These are phyloP conservation scores for Pollicipes pollicipes DNA, from an alignment of 1,140 invertebrate genomes.

Conservation along the genomic window DNA sequence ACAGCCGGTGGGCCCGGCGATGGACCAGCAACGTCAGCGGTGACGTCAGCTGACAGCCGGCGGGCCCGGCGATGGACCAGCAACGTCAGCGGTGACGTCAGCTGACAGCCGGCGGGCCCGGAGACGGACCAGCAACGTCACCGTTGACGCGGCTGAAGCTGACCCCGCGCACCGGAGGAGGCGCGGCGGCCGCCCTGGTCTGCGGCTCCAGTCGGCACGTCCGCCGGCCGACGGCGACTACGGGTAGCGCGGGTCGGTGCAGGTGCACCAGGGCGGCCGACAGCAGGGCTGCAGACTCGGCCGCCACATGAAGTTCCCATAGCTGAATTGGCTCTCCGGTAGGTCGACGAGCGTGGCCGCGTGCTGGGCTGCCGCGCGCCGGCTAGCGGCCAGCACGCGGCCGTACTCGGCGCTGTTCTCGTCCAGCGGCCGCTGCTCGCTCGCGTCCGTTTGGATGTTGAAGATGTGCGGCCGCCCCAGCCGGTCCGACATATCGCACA, in stretches of 20 bases:
- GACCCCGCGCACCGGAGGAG: too few species aligned
- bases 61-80: too few species aligned
- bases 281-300: neutral
- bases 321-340: neutral
- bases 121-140: too few species aligned
- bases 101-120: too few species aligned
- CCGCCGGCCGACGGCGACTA: too few species aligned
- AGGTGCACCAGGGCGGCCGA: neutral
- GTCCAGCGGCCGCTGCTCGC: neutral
- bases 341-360: neutral
- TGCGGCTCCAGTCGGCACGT: too few species aligned
- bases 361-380: neutral
- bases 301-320: neutral
- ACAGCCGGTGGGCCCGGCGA: too few species aligned
- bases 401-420: neutral
- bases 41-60: too few species aligned
- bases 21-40: too few species aligned
- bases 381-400: neutral
- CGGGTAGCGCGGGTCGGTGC: neutral
- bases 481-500: neutral
- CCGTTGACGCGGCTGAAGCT: too few species aligned
- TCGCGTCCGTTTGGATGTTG: neutral
- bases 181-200: too few species aligned
- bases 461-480: neutral
- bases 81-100: too few species aligned